Conservation (phyloP, 2,113 vertebrate genomes). For the Amphiprion percula region DNA sequence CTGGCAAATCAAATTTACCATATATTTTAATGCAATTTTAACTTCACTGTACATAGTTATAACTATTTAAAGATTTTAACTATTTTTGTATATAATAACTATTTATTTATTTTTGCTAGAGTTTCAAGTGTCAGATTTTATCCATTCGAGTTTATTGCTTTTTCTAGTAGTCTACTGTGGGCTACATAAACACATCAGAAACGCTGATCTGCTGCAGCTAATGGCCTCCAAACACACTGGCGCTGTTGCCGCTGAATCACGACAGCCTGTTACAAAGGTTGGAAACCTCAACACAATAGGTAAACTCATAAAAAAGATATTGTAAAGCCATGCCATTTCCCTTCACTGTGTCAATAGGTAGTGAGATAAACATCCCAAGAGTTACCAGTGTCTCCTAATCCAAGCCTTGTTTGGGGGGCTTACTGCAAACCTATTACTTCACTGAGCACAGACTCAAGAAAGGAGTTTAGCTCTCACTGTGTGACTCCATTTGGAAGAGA, state of each 20-base stretch:
- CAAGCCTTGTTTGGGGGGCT: conserved; percentile 35
- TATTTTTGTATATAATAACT: no score
- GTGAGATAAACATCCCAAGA: conserved; percentile 10
- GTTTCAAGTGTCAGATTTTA: no score
- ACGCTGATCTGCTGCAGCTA: conserved; percentile 23
- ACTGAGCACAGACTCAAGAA: conserved; percentile 15
- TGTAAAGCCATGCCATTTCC: not conserved
- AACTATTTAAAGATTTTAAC: no score
- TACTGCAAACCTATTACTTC: conserved; percentile 48
- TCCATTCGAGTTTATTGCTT: no score
- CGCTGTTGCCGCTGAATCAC: conserved; percentile 5
- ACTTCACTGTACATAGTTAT: no score
- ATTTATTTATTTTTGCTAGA: no score
- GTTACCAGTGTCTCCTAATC: conserved; percentile 14
- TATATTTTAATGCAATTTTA: no score
- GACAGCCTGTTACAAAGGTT: not conserved
- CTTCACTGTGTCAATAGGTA: conserved; percentile 17
- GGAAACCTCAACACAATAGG: conserved; percentile 7
- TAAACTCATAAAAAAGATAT: not conserved
- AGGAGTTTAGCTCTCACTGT: conserved; percentile 7
- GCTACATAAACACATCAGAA: conserved; percentile 34
- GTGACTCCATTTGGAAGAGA: conserved; percentile 51
- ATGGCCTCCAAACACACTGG: conserved; percentile 11
- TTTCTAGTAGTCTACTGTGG: no score
- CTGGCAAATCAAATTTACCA: no score